Evolutionary conservation across 2,797 vertebrate genomes (phyloP).

Genomic region (Otolemur crassicaudatus): DNA sequence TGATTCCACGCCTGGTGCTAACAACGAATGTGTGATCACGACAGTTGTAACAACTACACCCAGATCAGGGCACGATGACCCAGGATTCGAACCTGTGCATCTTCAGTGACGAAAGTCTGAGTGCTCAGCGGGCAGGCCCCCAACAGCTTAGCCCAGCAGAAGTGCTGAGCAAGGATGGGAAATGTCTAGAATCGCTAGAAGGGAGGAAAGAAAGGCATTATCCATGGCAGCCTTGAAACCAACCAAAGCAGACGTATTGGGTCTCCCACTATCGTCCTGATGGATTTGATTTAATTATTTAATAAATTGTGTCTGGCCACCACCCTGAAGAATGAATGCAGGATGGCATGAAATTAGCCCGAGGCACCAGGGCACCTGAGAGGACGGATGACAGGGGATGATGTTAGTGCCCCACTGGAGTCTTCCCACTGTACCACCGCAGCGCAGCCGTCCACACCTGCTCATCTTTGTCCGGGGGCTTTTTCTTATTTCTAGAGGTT

Average conservation of each 20-base stretch:
- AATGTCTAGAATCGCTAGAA: neutral
- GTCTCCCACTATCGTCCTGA: neutral
- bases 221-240: neutral
- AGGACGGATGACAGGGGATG: accelerated
- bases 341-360: neutral
- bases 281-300: neutral
- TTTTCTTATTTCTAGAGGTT: neutral
- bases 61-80: no score
- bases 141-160: neutral
- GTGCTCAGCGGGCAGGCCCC: accelerated
- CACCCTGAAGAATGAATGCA: neutral
- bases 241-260: accelerated
- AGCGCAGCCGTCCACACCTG: accelerated
- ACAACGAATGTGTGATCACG: neutral
- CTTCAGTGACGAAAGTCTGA: neutral
- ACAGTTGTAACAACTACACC: accelerated
- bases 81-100: neutral
- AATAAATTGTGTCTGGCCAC: neutral
- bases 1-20: neutral
- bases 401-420: accelerated
- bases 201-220: neutral
- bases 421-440: neutral
- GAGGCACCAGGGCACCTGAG: no score
- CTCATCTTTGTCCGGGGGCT: neutral
- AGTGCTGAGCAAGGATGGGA: neutral